A percentile compares a stretch with the other conserved stretches of the same genome.
Evolutionary conservation across 35 echinoderm and acorn worm species (phyloP).

Genomic region (Heliocidaris tuberculata): DNA sequence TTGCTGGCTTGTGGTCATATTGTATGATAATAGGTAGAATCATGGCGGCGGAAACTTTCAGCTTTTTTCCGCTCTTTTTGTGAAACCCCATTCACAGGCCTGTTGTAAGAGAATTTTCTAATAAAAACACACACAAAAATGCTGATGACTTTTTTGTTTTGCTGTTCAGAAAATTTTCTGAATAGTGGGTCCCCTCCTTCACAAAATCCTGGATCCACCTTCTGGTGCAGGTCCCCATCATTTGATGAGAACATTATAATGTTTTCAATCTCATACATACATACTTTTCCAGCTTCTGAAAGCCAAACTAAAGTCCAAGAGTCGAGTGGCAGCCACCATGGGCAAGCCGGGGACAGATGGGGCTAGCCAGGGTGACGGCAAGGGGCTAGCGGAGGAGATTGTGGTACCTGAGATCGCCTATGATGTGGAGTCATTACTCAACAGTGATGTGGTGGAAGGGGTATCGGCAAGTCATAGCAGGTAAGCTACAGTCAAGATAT

Average conservation of each 20-base stretch:
- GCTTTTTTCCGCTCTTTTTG: no score
- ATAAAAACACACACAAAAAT: no score
- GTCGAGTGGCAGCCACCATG: slow-evolving; percentile 14
- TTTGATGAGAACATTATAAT: not conserved
- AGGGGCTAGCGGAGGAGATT: slow-evolving; percentile 67
- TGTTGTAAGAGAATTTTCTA: no score
- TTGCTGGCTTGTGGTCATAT: no score
- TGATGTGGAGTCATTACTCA: slow-evolving; percentile 83
- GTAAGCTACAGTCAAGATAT: slow-evolving; percentile 47
- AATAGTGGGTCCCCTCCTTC: no score
- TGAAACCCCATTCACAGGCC: no score
- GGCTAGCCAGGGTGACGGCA: slow-evolving; percentile 36
- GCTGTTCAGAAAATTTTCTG: no score
- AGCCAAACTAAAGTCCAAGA: slow-evolving; percentile 85
- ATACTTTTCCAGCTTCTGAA: slow-evolving; percentile 71
- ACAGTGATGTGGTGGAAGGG: slow-evolving; percentile 76
- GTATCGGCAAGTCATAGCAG: slow-evolving; percentile 74
- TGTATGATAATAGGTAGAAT: no score
- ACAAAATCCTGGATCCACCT: not conserved
- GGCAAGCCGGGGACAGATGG: slow-evolving; percentile 28
- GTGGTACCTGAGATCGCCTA: slow-evolving; percentile 86
- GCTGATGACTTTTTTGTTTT: no score
- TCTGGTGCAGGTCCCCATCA: not conserved
- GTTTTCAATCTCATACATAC: not conserved
- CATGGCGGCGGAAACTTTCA: no score